Percentiles rank a stretch among this genome's conserved stretches.
These are phyloP conservation scores for Indicator indicator DNA, from an alignment of 2,113 vertebrate genomes.

Conservation along the genomic window DNA sequence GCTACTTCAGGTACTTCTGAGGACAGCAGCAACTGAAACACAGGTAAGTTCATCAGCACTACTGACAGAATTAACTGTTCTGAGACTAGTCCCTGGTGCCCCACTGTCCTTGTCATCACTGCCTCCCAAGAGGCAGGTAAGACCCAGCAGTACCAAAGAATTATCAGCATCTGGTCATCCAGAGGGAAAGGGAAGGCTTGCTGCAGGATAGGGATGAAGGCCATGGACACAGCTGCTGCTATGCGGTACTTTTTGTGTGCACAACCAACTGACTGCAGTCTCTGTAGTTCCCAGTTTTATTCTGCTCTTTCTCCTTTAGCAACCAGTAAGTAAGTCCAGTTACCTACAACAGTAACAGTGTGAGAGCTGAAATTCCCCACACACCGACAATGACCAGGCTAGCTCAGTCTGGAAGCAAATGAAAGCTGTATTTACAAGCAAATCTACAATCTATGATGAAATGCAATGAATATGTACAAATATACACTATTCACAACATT, in stretches of 20 bases:
- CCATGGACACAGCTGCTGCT: not conserved
- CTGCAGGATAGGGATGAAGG: not conserved
- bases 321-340: not conserved
- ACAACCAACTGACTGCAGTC: not conserved
- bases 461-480: too few species aligned
- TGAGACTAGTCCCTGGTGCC: not conserved
- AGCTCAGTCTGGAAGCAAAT: too few species aligned
- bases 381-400: too few species aligned
- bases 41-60: not conserved
- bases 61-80: not conserved
- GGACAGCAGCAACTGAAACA: not conserved
- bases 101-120: conserved; percentile 19
- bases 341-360: not conserved
- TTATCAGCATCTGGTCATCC: not conserved
- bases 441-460: too few species aligned
- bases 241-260: not conserved
- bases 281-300: not conserved
- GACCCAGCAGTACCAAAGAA: not conserved
- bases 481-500: too few species aligned
- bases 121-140: not conserved
- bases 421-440: too few species aligned
- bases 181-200: not conserved
- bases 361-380: too few species aligned
- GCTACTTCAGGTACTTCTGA: conserved; percentile 39
- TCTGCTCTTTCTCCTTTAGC: not conserved